Percentiles rank a stretch among this genome's conserved stretches.
These are phyloP conservation scores for Gymnoscelis rufifasciata DNA, from an alignment of 2,888 invertebrate genomes.

Conservation along the genomic window DNA sequence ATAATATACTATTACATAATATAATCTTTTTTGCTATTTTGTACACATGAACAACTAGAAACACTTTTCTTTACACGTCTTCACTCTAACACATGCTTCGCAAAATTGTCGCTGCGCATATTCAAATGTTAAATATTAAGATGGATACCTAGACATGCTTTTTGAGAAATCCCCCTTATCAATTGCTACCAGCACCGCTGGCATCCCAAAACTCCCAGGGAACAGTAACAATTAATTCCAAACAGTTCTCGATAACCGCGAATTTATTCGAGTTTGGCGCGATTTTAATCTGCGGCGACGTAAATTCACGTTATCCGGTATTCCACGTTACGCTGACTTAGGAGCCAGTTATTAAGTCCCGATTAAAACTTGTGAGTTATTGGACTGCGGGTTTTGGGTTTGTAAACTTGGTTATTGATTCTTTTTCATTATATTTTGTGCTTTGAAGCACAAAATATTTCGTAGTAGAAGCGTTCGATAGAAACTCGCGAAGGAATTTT, in stretches of 20 bases:
- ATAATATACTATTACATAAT: no score
- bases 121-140: no score
- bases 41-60: no score
- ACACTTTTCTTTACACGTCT: no score
- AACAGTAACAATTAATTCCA: conserved; percentile 24
- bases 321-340: conserved; percentile 28
- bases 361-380: conserved; percentile 33
- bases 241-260: conserved; percentile 23
- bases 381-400: conserved; percentile 14
- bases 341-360: conserved; percentile 30
- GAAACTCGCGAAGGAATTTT: no score
- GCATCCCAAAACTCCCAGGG: conserved; percentile 1
- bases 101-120: no score
- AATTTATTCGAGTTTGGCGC: conserved; percentile 27
- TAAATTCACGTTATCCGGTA: conserved; percentile 29
- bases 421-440: not conserved
- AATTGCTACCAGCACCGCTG: no score
- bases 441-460: not conserved
- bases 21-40: no score
- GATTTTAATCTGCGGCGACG: conserved; percentile 30
- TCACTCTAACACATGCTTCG: no score
- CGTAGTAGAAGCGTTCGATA: no score
- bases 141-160: no score
- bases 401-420: not conserved
- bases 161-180: no score